Percentiles rank a stretch among this genome's conserved stretches.
These are phyloP conservation scores for Dryocosmus kuriphilus DNA, from an alignment of 2,888 invertebrate genomes.

Conservation along the genomic window DNA sequence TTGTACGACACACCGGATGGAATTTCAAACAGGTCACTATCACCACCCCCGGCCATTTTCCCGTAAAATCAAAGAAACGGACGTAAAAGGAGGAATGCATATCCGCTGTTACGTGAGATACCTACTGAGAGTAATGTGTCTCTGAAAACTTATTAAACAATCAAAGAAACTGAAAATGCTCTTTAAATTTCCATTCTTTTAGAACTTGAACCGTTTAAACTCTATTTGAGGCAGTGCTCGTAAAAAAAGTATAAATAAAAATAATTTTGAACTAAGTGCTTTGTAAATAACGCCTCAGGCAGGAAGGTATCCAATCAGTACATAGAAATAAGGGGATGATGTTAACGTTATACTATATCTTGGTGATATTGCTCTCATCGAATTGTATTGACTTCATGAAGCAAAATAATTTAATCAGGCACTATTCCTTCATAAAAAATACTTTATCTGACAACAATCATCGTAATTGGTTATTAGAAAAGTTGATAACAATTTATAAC, in stretches of 20 bases:
- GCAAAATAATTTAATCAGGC: slow-evolving; percentile 5
- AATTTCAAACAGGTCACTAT: slow-evolving; percentile 40
- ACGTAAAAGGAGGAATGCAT: slow-evolving; percentile 27
- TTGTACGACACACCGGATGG: slow-evolving; percentile 39
- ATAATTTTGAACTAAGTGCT: not conserved
- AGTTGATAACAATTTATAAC: too few relatives aligned
- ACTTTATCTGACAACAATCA: not conserved
- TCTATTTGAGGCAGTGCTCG: slow-evolving; percentile 11
- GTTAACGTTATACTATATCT: slow-evolving; percentile 1
- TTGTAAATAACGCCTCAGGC: not conserved
- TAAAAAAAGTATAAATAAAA: slow-evolving; percentile 33
- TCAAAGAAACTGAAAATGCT: slow-evolving; percentile 1
- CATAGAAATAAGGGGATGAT: slow-evolving; percentile 1
- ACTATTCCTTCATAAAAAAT: not conserved
- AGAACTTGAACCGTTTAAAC: slow-evolving; percentile 4
- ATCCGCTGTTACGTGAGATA: slow-evolving; percentile 13
- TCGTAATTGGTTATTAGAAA: not conserved
- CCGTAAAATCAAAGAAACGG: slow-evolving; percentile 34
- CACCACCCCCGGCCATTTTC: slow-evolving; percentile 29
- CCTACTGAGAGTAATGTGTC: slow-evolving; percentile 16
- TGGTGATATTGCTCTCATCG: slow-evolving; percentile 6
- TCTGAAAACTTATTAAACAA: slow-evolving; percentile 27
- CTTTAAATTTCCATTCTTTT: not conserved
- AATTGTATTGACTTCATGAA: slow-evolving; percentile 11
- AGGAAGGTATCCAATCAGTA: slow-evolving; percentile 20